Evolutionary conservation across 2,113 vertebrate genomes (phyloP).

Genomic region (Suricata suricatta): DNA sequence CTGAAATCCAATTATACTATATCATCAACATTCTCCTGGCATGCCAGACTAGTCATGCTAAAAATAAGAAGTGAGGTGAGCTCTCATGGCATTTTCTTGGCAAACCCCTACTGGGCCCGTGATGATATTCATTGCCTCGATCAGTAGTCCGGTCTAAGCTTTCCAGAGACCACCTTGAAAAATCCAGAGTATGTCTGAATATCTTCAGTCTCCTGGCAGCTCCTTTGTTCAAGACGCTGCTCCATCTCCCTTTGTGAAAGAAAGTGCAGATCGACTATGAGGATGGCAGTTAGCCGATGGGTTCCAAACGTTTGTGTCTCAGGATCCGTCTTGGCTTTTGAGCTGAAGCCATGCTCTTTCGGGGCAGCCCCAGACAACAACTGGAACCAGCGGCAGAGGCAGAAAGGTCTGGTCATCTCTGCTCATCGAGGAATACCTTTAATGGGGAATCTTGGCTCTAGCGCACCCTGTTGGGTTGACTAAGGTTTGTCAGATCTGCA

Average conservation of each 20-base stretch:
- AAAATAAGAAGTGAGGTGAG: not conserved
- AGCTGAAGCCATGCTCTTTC: not conserved
- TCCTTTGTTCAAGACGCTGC: not conserved
- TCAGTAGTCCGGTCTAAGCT: not conserved
- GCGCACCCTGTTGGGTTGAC: not conserved
- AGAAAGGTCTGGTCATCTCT: not conserved
- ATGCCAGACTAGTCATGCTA: not conserved
- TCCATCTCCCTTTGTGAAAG: not conserved
- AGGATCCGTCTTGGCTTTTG: not conserved
- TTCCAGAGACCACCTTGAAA: not conserved
- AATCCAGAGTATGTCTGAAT: not conserved
- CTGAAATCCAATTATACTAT: not conserved
- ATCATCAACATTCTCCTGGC: not conserved
- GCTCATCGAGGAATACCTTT: not conserved
- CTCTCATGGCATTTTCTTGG: not conserved
- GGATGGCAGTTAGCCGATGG: not conserved
- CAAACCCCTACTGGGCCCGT: not conserved
- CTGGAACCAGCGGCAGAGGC: not conserved
- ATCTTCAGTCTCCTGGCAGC: not conserved
- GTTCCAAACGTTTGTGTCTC: not conserved
- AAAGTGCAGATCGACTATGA: rapidly evolving
- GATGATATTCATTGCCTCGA: not conserved
- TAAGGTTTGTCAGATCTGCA: not conserved
- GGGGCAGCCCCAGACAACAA: not conserved
- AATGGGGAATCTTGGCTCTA: not conserved